Base-by-base conservation (phyloP, 2,888 invertebrate genomes). In the Sylvicola cinctus region DNA sequence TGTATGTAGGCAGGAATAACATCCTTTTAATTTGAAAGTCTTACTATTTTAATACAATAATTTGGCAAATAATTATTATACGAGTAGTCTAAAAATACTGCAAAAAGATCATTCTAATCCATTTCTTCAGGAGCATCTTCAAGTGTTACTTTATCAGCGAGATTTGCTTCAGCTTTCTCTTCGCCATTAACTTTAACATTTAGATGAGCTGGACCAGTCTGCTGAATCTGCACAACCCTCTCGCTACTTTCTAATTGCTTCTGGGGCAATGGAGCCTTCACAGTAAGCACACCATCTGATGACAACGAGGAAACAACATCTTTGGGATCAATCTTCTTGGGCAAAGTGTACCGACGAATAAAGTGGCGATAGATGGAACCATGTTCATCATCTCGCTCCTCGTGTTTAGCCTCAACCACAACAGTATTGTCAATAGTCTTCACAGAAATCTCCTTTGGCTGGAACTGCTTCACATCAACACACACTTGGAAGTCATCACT, bases 291-390 rank as follows among this genome's bases (percentile, higher is more conserved):
- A 2, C 83, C 83, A 46, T 81, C 80, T 3, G 74, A 69, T 23
- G 80, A 79, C 15, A 84, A 57, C 33, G 68, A 74, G 3, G 81
- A 80, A 38, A 69, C 67, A 2, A 84, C 74, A 31, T 71, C 65
- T 39, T 70, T 70, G 5, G 77, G 65, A 38, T 84, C 76, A 36
- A 76, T 77, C 1, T 74, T 78, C 44, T 74, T 69, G 0, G 85
- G 84, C 33, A 85, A 51, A 32, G 70, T 50, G 50, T 83, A 85
- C 38, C 75, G 66, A 32, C 84, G 64, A 39, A 75, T 68, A 45
- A 84, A 78, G 41, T 83, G 77, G 36, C 79, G 67, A 28, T 74
- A 70, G 16, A 80, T 70, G 51, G 68, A 74, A 0, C 81, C 81
- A 44, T 74, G 73, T n/a, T 72, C 68, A 42, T 79, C 77, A 30